Evolutionary conservation across 2,888 invertebrate species (phyloP), one percentile per base, ranked within the genome.

Genomic region (Harpalus rufipes): DNA sequence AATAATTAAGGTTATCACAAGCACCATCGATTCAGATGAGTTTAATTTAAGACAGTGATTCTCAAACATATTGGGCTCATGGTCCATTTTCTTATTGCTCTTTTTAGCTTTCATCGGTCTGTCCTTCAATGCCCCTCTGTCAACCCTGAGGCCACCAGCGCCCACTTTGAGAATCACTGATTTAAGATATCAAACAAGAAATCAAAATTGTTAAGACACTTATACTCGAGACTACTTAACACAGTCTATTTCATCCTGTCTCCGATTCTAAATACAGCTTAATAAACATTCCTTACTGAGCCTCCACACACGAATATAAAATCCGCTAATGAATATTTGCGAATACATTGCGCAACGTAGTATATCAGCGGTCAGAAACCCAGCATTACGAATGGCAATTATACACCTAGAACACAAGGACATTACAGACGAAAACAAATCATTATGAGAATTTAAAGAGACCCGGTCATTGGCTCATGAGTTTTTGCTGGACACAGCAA

Each of bases 361-460:
- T 74, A 44, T 74, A 44, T n/a, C 8, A 74, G 41, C 72, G 72
- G 65, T 82, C 72, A 72, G 76, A 18, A 83, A 83, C 74, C 76
- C 59, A 76, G 39, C 83, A 32, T 76, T 32, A 61, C 59, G 76
- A 83, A 83, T 83, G 21, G 59, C 58, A 81, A 81, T 81, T 72
- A 81, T 83, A 81, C 68, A 82, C 82, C 82, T 82, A 82, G 72
- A 59, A 41, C 21, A 74, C 83, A 83, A 83, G 83, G 76, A 76
- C 56, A 81, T 61, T 63, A 61, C 72, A 56, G 81, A 81, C 51
- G 81, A 81, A 81, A 81, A 81, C 72, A 81, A 81, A 81, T 81
- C 68, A 81, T 81, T 81, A 81, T 72, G 56, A 68, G 81, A 81
- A 72, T 72, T 80, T 80, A 80, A 59, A 41, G 59, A 78, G 81